Percentiles rank a stretch among this genome's conserved stretches.
Conservation (phyloP, 2,888 invertebrate genomes). For the Gari tellinella region DNA sequence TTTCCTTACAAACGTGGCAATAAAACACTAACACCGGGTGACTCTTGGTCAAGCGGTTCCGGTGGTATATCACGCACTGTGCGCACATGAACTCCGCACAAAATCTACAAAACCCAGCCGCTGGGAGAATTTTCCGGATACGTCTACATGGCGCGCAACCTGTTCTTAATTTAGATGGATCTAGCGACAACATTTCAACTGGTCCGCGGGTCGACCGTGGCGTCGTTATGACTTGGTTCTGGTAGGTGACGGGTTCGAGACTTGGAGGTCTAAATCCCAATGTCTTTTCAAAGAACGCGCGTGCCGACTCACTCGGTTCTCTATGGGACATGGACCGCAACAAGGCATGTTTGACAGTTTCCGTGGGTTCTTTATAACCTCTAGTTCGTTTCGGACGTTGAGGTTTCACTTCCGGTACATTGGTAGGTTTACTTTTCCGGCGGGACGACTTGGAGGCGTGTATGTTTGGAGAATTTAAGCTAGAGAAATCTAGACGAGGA, state of each 20-base stretch:
- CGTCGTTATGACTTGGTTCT: neutral
- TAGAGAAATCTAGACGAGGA: too few relatives aligned
- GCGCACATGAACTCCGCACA: conserved; percentile 45
- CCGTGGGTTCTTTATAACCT: conserved; percentile 35
- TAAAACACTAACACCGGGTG: conserved; percentile 46
- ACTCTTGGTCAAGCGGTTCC: conserved; percentile 25
- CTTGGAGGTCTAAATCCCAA: too few relatives aligned
- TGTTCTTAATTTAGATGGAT: conserved; percentile 11
- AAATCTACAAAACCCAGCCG: conserved; percentile 45
- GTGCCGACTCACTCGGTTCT: conserved; percentile 19
- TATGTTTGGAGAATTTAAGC: too few relatives aligned
- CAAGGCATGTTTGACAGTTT: conserved; percentile 39
- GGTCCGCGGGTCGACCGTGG: neutral
- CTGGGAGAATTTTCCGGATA: conserved; percentile 23
- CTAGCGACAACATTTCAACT: neutral
- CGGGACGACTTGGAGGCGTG: too few relatives aligned
- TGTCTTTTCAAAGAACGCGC: neutral
- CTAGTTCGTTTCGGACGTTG: too few relatives aligned
- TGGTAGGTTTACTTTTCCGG: too few relatives aligned
- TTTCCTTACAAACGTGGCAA: conserved; percentile 46
- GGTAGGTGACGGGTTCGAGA: neutral
- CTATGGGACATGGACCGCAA: conserved; percentile 42
- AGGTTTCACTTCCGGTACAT: too few relatives aligned
- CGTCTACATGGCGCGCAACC: conserved; percentile 34
- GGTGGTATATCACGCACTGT: conserved; percentile 30